These are phyloP conservation scores for Columbina picui DNA, from an alignment of 2,113 vertebrate species.

Conservation along the genomic window DNA sequence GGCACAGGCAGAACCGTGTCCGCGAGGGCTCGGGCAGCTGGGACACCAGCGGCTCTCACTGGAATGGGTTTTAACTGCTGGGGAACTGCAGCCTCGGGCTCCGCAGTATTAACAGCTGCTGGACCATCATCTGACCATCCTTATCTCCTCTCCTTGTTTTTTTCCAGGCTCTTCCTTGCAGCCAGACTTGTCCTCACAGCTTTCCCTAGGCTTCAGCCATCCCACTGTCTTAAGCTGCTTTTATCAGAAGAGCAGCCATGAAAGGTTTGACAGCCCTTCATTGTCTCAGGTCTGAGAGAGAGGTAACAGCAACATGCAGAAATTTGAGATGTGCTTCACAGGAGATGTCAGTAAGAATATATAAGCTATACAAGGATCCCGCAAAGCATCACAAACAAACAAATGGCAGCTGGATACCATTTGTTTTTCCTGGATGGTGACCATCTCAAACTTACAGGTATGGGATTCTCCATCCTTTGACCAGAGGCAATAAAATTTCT, in stretches of 20 bases:
- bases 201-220: background rate
- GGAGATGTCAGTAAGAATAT: background rate
- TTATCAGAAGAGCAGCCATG: background rate
- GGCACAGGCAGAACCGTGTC: background rate
- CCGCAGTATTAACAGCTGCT: background rate
- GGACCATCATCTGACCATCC: background rate
- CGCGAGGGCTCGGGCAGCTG: background rate
- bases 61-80: background rate
- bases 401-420: background rate
- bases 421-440: constrained; percentile 12
- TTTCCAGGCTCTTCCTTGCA: background rate
- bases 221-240: background rate
- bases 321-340: background rate
- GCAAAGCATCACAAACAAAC: background rate
- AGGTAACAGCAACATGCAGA: background rate
- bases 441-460: background rate
- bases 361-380: background rate
- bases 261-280: background rate
- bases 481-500: constrained; percentile 2
- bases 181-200: background rate
- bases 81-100: background rate
- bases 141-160: background rate
- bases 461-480: background rate
- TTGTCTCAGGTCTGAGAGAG: background rate
- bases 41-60: background rate